Evolutionary conservation across 2,797 vertebrate species (phyloP).

Genomic region (Mus spretus): DNA sequence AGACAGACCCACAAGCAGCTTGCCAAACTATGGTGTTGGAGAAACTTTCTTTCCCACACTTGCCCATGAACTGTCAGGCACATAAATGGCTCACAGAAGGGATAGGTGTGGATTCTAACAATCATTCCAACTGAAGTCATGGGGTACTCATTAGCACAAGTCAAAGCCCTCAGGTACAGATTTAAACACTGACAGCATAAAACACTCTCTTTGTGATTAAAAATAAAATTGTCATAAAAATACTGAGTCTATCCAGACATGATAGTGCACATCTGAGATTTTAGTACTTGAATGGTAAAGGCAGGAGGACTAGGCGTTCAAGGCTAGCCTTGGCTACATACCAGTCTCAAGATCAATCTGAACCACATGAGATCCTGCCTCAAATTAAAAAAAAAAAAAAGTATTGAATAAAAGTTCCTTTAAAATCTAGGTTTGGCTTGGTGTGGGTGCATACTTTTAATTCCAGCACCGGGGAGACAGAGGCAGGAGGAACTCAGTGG

Average conservation of each 20-base stretch:
- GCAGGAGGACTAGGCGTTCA: background rate
- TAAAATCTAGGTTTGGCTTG: background rate
- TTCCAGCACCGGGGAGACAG: background rate
- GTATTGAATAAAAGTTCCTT: background rate
- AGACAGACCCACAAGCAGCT: background rate
- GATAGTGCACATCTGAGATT: background rate
- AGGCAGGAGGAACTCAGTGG: background rate
- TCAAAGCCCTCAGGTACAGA: background rate
- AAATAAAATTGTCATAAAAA: background rate
- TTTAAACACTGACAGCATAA: too few relatives aligned
- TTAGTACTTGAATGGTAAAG: background rate
- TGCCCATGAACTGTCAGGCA: too few relatives aligned
- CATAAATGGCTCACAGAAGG: fast-evolving
- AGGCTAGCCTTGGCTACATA: background rate
- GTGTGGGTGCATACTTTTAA: background rate
- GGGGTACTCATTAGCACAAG: fast-evolving
- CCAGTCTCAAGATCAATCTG: background rate
- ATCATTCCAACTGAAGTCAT: background rate
- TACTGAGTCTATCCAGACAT: background rate
- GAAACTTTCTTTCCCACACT: background rate
- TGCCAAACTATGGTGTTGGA: background rate
- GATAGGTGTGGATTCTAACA: fast-evolving
- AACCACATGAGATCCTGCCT: background rate
- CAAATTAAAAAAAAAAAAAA: background rate
- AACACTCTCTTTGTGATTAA: background rate